Base-by-base conservation (phyloP, 2,113 vertebrate species). In the Mustela nigripes region DNA sequence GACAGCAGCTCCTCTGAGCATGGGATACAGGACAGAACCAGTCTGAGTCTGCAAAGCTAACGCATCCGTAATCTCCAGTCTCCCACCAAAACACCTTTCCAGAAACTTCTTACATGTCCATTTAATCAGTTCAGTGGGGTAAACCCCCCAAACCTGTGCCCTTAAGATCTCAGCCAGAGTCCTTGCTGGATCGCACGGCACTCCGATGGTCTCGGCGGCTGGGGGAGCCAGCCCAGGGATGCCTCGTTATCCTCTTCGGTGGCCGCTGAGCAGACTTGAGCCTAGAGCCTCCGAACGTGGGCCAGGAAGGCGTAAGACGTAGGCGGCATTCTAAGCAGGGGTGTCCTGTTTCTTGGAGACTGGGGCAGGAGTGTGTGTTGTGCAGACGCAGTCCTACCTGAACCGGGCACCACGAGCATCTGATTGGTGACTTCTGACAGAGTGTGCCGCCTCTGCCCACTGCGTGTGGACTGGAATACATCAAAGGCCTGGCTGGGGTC, bases 391-490 rank as follows among this genome's bases (percentile, higher is more conserved):
- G 24, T 53, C 45, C 7, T 98, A 99, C 99, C 99, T 99, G 99
- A 98, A 83, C 98, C 99, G 2, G 99, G 98, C 95, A 99, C 91
- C 95, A 99, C 69, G 16, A 99, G 98, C 21, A 99, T 98, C 91
- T 99, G 99, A 94, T 99, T 99, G 98, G 99, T 99, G 96, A 99
- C 99, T 98, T 99, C 99, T 0, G 99, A 99, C 76, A 99, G 99
- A 1, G 99, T 99, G 98, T 99, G 99, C 42, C 99, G 98, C 16
- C 99, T 98, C 97, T 99, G 99, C 56, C 99, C 99, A 0, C 99
- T 98, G 36, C 99, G 99, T 4, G 99, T 98, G 0, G 99, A 99
- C 91, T 99, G 99, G 98, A 99, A 99, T 26, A 99, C 99, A 0
- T 99, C 99, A 2, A 99, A 99, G 16, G 99, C 98, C 65, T 99